Evolutionary conservation across 2,113 vertebrate genomes (phyloP).

Genomic region (Cromileptes altivelis): DNA sequence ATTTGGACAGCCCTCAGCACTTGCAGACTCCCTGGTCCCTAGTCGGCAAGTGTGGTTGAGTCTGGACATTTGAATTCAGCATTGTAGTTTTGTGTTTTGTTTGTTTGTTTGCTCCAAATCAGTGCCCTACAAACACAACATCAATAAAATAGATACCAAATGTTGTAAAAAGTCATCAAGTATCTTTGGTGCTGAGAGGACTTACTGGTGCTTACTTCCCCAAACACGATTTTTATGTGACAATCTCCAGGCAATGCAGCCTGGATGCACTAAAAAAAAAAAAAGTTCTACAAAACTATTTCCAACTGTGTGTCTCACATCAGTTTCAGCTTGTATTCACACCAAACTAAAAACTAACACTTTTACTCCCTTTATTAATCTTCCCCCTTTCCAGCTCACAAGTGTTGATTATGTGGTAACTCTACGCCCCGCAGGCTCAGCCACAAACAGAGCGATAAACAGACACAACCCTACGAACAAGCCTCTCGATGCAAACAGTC

Average conservation of each 20-base stretch:
- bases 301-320: not conserved
- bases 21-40: too few relatives aligned
- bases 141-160: not conserved
- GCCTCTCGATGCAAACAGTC: slow-evolving; percentile 51
- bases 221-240: not conserved
- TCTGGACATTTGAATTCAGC: too few relatives aligned
- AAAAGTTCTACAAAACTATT: slow-evolving; percentile 3
- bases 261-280: slow-evolving; percentile 1
- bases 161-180: too few relatives aligned
- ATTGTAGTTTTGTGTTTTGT: too few relatives aligned
- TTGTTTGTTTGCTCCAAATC: not conserved
- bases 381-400: slow-evolving; percentile 20
- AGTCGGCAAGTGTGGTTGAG: too few relatives aligned
- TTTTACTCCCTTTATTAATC: slow-evolving; percentile 49
- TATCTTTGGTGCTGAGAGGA: not conserved
- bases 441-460: slow-evolving; percentile 65
- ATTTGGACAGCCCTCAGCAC: too few relatives aligned
- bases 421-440: slow-evolving; percentile 31
- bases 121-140: not conserved
- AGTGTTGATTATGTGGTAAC: slow-evolving; percentile 48
- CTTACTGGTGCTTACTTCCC: not conserved
- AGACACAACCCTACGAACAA: slow-evolving; percentile 50
- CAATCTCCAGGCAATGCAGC: not conserved
- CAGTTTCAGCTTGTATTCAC: slow-evolving; percentile 2
- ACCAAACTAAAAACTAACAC: slow-evolving; percentile 27